These are phyloP conservation scores for Brachionus rubens DNA, from an alignment of 1,140 invertebrate genomes.

Conservation along the genomic window DNA sequence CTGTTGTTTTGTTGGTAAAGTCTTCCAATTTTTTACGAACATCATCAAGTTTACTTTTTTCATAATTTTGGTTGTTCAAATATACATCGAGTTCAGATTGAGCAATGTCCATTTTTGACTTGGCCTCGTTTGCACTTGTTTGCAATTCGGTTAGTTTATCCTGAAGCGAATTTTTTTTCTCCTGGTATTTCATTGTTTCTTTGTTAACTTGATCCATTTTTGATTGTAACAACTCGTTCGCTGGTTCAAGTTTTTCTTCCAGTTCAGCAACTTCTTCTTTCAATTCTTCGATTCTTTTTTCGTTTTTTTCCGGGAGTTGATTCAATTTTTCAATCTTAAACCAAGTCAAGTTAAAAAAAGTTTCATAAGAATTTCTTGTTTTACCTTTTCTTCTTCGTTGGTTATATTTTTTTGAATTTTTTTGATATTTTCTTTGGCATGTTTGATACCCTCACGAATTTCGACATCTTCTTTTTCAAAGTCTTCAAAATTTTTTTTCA, in stretches of 20 bases:
- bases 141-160: constrained; percentile 68
- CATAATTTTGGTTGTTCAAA: constrained; percentile 71
- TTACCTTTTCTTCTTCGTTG: constrained; percentile 52
- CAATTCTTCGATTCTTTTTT: constrained; percentile 70
- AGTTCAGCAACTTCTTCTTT: constrained; percentile 22
- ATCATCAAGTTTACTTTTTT: constrained; percentile 70
- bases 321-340: constrained; percentile 61
- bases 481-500: constrained; percentile 57
- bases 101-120: constrained; percentile 70
- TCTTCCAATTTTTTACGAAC: constrained; percentile 61
- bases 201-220: constrained; percentile 49
- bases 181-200: constrained; percentile 53
- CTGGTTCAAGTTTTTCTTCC: constrained; percentile 32
- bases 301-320: constrained; percentile 69
- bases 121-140: constrained; percentile 71
- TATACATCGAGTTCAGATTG: constrained; percentile 79
- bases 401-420: constrained; percentile 58
- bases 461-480: constrained; percentile 60
- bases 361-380: not conserved
- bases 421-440: constrained; percentile 56
- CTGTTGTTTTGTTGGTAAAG: constrained; percentile 50
- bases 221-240: constrained; percentile 7
- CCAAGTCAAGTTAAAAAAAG: not conserved
- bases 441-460: constrained; percentile 59
- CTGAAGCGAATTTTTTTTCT: constrained; percentile 58